phyloP scores from a whole-genome alignment of 2,113 vertebrate genomes.

The Macaca nemestrina region DNA sequence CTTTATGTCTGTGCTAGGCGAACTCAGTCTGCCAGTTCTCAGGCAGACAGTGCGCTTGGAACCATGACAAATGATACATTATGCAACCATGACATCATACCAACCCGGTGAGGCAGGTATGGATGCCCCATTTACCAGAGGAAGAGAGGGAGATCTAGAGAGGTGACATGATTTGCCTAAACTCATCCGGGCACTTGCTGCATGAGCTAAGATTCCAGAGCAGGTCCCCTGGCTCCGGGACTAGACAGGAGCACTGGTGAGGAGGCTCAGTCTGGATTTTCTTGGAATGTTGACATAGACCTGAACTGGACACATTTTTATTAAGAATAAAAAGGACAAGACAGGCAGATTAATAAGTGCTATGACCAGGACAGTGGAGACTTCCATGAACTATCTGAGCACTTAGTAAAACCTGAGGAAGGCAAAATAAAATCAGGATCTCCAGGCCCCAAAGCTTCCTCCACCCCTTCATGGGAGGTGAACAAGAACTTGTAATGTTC shows the following conservation, averaged over 20 bases:
- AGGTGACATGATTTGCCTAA: background rate
- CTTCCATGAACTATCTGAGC: background rate
- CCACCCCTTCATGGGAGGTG: background rate
- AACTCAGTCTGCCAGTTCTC: background rate
- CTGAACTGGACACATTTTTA: background rate
- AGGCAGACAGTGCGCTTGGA: background rate
- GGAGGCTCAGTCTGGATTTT: background rate
- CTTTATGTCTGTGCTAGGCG: background rate
- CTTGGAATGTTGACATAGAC: background rate
- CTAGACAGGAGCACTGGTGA: background rate
- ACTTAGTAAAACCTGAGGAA: background rate
- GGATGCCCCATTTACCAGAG: rapidly evolving
- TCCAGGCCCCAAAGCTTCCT: background rate
- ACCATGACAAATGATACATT: slow-evolving; percentile 1
- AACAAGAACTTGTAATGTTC: background rate
- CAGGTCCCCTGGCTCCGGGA: background rate
- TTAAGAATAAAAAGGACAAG: background rate
- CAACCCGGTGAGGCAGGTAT: background rate
- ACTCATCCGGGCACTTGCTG: background rate
- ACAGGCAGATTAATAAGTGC: background rate
- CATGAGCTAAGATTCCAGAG: background rate
- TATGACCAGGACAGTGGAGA: background rate
- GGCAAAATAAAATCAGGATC: background rate
- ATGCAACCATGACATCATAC: background rate
- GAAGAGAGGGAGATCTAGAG: background rate